phyloP scores from a whole-genome alignment of 1,140 invertebrate species.

The Drosophila insularis region DNA sequence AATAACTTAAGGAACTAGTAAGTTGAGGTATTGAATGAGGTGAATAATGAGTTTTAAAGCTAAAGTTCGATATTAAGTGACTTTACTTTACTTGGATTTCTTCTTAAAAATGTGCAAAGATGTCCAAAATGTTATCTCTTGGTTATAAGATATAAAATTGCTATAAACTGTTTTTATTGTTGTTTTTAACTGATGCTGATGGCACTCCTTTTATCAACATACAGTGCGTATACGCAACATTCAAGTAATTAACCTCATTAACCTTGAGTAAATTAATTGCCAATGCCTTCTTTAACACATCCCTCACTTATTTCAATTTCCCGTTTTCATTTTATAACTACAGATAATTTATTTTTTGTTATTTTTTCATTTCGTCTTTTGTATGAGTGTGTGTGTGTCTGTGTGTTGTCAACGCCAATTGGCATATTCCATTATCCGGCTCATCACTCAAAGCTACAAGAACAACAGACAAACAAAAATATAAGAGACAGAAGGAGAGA shows the following conservation, averaged over 20 bases:
- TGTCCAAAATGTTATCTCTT: not conserved
- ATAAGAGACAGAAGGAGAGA: not conserved
- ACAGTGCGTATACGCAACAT: slow-evolving; percentile 53
- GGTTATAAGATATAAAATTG: not conserved
- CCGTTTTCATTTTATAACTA: slow-evolving; percentile 16
- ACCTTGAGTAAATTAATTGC: slow-evolving; percentile 48
- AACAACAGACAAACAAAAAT: slow-evolving; percentile 13
- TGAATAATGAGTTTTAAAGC: too few species aligned
- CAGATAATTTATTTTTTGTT: slow-evolving; percentile 5
- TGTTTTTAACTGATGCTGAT: not conserved
- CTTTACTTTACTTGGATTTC: too few species aligned
- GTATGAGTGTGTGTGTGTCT: slow-evolving; percentile 13
- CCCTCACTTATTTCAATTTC: slow-evolving; percentile 21
- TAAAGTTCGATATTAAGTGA: too few species aligned
- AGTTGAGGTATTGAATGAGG: too few species aligned
- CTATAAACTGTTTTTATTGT: not conserved
- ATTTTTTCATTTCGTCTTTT: slow-evolving; percentile 3
- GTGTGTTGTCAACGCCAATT: slow-evolving; percentile 67
- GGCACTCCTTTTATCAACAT: slow-evolving; percentile 23
- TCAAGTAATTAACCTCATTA: slow-evolving; percentile 53
- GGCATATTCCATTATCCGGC: slow-evolving; percentile 72
- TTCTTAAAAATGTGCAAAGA: not conserved
- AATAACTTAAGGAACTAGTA: too few species aligned
- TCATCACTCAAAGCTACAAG: slow-evolving; percentile 58
- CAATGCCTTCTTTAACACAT: slow-evolving; percentile 18